Evolutionary conservation across 2,888 invertebrate genomes (phyloP).

Genomic region (Pammene aurita): DNA sequence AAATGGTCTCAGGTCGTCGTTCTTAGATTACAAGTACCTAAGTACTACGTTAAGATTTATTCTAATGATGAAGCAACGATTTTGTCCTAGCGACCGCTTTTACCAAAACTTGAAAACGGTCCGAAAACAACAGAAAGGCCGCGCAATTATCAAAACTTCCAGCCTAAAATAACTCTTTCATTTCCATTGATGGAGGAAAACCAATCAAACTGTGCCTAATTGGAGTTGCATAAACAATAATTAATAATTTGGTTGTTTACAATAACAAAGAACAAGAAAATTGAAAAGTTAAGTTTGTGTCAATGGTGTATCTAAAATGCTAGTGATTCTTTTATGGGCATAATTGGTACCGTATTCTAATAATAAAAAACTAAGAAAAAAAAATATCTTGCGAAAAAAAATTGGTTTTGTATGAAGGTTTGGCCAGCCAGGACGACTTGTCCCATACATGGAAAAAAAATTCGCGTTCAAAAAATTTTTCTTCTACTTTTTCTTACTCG

Average conservation of each 20-base stretch:
- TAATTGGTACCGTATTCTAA: too few species aligned
- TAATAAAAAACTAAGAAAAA: too few species aligned
- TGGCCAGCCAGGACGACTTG: too few species aligned
- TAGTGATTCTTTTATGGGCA: too few species aligned
- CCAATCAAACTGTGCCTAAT: slow-evolving; percentile 8
- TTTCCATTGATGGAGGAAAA: slow-evolving; percentile 5
- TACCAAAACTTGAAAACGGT: slow-evolving; percentile 13
- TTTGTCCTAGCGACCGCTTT: background rate
- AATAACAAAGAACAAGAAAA: background rate
- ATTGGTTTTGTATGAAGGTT: too few species aligned
- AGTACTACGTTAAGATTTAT: background rate
- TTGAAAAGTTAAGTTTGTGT: background rate
- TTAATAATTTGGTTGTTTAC: background rate
- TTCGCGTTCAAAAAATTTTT: too few species aligned
- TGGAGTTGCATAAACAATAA: background rate
- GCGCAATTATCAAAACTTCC: slow-evolving; percentile 14
- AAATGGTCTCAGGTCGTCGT: too few species aligned
- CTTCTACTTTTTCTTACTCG: too few species aligned
- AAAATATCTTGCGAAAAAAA: too few species aligned
- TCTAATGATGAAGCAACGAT: slow-evolving; percentile 9
- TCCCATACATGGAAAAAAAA: too few species aligned
- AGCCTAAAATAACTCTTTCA: slow-evolving; percentile 12
- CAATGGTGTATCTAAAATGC: too few species aligned
- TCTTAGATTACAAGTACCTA: background rate
- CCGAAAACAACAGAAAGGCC: slow-evolving; percentile 1